Percentiles rank a stretch among this genome's conserved stretches.
phyloP scores from a whole-genome alignment of 2,888 invertebrate genomes.

The Acleris literana region DNA sequence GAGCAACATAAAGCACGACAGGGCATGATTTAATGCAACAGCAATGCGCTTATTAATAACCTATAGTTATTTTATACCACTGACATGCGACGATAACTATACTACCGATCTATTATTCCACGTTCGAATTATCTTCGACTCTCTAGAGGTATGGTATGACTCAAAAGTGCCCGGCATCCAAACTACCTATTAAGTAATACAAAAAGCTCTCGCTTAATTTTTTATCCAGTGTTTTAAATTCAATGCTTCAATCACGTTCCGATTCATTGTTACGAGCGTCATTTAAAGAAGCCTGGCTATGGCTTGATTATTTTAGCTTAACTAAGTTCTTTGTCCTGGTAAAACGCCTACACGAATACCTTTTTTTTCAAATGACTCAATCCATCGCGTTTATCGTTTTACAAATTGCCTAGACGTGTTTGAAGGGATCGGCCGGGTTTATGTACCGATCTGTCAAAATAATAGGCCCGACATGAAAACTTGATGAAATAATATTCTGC shows the following conservation, averaged over 20 bases:
- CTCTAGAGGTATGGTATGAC: neutral
- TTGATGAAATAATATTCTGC: conserved; percentile 55
- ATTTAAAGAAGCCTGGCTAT: conserved; percentile 28
- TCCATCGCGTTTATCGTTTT: conserved; percentile 26
- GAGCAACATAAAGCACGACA: conserved; percentile 70
- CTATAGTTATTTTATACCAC: conserved; percentile 63
- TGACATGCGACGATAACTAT: conserved; percentile 12
- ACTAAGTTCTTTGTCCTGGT: conserved; percentile 31
- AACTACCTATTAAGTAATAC: conserved; percentile 15
- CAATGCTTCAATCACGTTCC: conserved; percentile 29
- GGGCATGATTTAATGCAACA: conserved; percentile 58
- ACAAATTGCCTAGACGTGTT: conserved; percentile 31
- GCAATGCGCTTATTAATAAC: conserved; percentile 65
- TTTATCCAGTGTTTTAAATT: conserved; percentile 32
- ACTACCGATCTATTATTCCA: conserved; percentile 4
- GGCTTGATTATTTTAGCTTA: conserved; percentile 35
- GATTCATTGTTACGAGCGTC: conserved; percentile 26
- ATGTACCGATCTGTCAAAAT: conserved; percentile 39
- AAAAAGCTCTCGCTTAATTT: conserved; percentile 16
- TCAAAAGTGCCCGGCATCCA: conserved; percentile 41
- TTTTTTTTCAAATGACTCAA: conserved; percentile 27
- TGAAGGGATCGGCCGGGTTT: conserved; percentile 24
- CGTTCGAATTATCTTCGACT: conserved; percentile 6
- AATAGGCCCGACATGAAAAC: conserved; percentile 49
- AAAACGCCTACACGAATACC: conserved; percentile 24